phyloP scores from a whole-genome alignment of 2,797 vertebrate species.

The Oreortyx pictus region DNA sequence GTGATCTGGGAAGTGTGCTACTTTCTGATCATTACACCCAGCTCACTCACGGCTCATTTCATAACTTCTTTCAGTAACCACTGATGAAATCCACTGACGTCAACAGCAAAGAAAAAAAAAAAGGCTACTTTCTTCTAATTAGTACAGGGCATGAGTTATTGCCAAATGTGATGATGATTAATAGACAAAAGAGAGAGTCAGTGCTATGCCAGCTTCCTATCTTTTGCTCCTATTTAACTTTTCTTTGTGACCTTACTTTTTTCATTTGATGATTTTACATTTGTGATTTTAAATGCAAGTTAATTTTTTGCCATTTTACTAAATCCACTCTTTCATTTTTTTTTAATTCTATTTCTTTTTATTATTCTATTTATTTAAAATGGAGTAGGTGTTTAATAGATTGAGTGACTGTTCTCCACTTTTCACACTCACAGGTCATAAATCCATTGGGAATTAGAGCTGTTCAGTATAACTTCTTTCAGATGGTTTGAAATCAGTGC shows the following conservation, averaged over 20 bases:
- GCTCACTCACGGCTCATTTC: slow-evolving; percentile 13
- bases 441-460: not conserved
- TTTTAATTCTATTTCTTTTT: not conserved
- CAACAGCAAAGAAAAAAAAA: not conserved
- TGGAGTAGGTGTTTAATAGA: not conserved
- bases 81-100: not conserved
- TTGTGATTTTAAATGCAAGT: not conserved
- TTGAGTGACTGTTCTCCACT: not conserved
- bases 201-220: not conserved
- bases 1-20: not conserved
- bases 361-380: not conserved
- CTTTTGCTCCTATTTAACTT: not conserved
- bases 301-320: not conserved
- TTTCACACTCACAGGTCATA: not conserved
- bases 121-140: not conserved
- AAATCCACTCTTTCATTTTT: not conserved
- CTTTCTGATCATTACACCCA: slow-evolving; percentile 24
- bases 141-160: not conserved
- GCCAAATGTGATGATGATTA: not conserved
- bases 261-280: not conserved
- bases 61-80: not conserved
- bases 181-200: not conserved
- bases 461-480: not conserved
- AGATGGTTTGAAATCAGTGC: not conserved
- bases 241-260: not conserved